Evolutionary conservation across 2,888 invertebrate species (phyloP).

Genomic region (Vesta saturnalis): DNA sequence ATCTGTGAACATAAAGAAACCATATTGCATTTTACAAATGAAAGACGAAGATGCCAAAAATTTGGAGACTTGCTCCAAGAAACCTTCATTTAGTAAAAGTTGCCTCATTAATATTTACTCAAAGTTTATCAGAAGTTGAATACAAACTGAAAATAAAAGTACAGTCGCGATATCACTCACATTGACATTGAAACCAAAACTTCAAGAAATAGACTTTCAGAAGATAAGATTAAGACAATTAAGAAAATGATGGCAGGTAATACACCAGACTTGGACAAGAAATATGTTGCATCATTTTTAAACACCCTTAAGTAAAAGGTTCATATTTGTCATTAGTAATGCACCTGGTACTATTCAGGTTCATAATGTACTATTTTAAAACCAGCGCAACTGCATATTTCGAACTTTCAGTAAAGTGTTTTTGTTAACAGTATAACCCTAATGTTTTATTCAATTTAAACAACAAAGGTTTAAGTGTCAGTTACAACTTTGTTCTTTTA

Average conservation of each 20-base stretch:
- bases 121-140: background rate
- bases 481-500: too few relatives aligned
- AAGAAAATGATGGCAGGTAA: background rate
- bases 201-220: background rate
- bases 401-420: too few relatives aligned
- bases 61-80: background rate
- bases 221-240: background rate
- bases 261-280: background rate
- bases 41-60: background rate
- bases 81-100: background rate
- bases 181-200: background rate
- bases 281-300: background rate
- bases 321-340: too few relatives aligned
- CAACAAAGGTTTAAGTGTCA: too few relatives aligned
- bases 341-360: too few relatives aligned
- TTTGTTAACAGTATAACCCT: too few relatives aligned
- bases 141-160: background rate
- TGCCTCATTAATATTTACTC: background rate
- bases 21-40: background rate
- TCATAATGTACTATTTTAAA: too few relatives aligned
- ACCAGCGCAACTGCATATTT: too few relatives aligned
- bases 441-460: too few relatives aligned
- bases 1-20: conserved; percentile 3
- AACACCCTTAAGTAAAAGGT: background rate
- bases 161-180: too few relatives aligned